Base-by-base conservation (phyloP, 2,113 vertebrate species). In the Lamprotornis superbus region DNA sequence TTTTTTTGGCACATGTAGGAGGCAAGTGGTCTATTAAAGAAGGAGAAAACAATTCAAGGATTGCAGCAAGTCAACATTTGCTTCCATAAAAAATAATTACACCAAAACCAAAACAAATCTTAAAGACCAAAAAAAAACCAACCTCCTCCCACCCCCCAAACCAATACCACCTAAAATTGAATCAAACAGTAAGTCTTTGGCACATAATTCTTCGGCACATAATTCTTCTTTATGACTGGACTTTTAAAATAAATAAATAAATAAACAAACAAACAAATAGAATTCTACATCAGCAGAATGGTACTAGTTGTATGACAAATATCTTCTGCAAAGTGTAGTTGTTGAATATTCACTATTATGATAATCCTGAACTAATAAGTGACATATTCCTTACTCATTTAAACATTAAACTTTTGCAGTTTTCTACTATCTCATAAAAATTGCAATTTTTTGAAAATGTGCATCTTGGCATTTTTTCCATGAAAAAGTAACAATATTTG, bases 81-180 rank as follows among this genome's bases (percentile, higher is more conserved):
- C 8, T 77, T 85, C 35, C 42, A 60, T 28, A 28, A 64, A 83
- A 83, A 77, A 53, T 13, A n/a, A 50, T 15, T 7, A 39, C 2
- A 61, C 39, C 8, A 85, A 53, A n/a, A 50, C 5, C 6, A 35
- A 60, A 52, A 44, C 5, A 49, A 64, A 40, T 8, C 10, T 21
- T 27, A 24, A 83, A 89, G 18, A 24, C 7, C 7, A 9, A 64
- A 37, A 59, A 17, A 7, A 1, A 64, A 53, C 28, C 0, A 56
- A 7, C 0, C 21, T 5, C 23, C 16, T 5, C 23, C 1, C 8
- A 11, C 30, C 6, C 0, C 6, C 5, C 9, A 53, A 35, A 79
- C 0, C 4, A 46, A 12, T 31, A 4, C 4, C 1, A 47, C 5
- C 2, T 56, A 47, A 55, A 31, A 57, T 9, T 53, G 16, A 81